These are phyloP conservation scores for Nomia melanderi DNA, from an alignment of 1,140 invertebrate genomes.

Conservation along the genomic window DNA sequence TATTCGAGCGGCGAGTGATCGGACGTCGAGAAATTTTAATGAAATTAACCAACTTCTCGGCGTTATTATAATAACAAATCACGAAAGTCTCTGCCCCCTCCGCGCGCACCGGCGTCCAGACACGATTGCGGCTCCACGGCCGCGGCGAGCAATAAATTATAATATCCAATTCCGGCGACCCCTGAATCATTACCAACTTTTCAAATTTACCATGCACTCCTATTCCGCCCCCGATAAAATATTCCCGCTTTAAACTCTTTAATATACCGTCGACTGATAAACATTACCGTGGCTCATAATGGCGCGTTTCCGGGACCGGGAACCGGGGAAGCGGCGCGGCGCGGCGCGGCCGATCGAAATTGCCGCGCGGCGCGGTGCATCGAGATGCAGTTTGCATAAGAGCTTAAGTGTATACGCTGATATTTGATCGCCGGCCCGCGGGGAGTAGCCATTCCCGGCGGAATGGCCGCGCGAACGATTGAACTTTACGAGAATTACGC, in stretches of 20 bases:
- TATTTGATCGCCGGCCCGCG: slow-evolving; percentile 50
- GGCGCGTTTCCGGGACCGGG: background rate
- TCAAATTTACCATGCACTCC: slow-evolving; percentile 7
- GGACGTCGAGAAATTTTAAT: no score
- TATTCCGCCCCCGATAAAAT: slow-evolving; percentile 9
- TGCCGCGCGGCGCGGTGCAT: slow-evolving; percentile 8
- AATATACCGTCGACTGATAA: slow-evolving; percentile 12
- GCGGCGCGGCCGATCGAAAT: slow-evolving; percentile 7
- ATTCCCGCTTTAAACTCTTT: background rate
- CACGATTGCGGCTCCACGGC: no score
- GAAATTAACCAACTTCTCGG: no score
- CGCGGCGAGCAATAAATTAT: background rate
- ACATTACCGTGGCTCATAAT: slow-evolving; percentile 15
- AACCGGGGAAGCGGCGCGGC: background rate
- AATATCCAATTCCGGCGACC: background rate
- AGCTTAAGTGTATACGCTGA: slow-evolving; percentile 24
- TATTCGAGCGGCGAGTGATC: no score
- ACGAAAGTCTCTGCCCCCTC: no score
- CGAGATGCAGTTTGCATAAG: slow-evolving; percentile 40
- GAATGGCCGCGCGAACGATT: slow-evolving; percentile 55
- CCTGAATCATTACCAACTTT: background rate
- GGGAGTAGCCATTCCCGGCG: slow-evolving; percentile 26
- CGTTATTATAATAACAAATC: no score
- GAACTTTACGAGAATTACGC: slow-evolving; percentile 60
- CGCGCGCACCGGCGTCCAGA: no score